These are phyloP conservation scores for Ptiloglossa arizonensis DNA, from an alignment of 1,140 invertebrate species.

Conservation along the genomic window DNA sequence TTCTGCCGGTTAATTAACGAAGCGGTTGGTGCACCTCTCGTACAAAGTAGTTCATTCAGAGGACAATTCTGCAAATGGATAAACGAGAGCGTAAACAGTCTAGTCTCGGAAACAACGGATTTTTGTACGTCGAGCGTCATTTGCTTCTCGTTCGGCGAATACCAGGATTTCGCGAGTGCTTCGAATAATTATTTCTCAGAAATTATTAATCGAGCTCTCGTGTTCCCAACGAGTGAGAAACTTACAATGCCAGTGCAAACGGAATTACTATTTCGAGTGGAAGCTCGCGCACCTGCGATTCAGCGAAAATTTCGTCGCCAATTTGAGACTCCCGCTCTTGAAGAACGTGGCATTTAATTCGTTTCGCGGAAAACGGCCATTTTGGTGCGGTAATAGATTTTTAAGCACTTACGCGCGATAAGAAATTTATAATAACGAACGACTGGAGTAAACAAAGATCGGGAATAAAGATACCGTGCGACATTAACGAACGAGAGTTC, in stretches of 20 bases:
- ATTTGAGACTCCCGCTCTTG: background rate
- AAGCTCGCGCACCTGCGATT: background rate
- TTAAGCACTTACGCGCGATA: too few species aligned
- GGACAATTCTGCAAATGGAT: background rate
- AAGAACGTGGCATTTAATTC: background rate
- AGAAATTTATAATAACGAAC: too few species aligned
- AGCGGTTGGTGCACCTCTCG: background rate
- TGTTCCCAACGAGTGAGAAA: background rate
- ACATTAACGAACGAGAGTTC: too few species aligned
- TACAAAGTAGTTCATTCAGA: background rate
- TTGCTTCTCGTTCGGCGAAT: background rate
- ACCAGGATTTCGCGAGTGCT: background rate
- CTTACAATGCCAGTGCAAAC: background rate
- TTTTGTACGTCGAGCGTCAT: too few species aligned
- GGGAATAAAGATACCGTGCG: too few species aligned
- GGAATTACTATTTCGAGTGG: background rate
- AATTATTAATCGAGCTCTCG: background rate
- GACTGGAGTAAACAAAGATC: too few species aligned
- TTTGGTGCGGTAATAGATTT: too few species aligned
- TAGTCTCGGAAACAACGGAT: too few species aligned
- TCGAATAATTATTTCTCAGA: slow-evolving; percentile 26
- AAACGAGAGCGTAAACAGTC: background rate
- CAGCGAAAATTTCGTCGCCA: background rate
- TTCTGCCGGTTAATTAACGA: slow-evolving; percentile 15
- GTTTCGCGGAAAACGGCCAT: too few species aligned